Conservation (phyloP, 2,888 invertebrate genomes). For the Phanerotoma sp. region DNA sequence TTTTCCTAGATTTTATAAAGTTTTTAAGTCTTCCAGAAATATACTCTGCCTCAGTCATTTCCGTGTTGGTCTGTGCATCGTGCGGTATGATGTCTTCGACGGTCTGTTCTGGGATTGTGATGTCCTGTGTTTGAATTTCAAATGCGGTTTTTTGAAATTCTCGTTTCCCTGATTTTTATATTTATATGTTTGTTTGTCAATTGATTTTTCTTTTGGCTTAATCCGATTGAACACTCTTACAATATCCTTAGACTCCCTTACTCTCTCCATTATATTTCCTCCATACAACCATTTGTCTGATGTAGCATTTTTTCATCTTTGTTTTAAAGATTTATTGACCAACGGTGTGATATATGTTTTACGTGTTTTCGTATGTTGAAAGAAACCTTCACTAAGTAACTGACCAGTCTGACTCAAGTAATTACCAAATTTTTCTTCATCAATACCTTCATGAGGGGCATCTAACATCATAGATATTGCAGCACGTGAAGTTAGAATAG, state of each 20-base stretch:
- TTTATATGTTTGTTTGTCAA: not conserved
- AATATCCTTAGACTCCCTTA: no score
- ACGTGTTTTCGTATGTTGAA: no score
- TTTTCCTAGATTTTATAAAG: not conserved
- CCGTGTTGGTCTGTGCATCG: no score
- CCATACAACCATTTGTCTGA: no score
- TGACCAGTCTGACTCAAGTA: conserved; percentile 22
- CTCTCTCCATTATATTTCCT: no score
- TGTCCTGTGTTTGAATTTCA: no score
- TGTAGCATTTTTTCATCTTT: no score
- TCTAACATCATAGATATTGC: conserved; percentile 21
- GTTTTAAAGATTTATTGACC: not conserved
- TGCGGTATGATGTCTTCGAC: no score
- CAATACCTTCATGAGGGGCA: conserved; percentile 16
- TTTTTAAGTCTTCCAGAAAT: not conserved
- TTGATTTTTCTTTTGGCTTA: not conserved
- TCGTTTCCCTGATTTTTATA: not conserved
- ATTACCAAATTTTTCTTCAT: conserved; percentile 18
- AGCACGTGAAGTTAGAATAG: no score
- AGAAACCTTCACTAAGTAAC: conserved; percentile 10
- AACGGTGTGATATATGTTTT: no score
- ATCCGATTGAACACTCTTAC: not conserved
- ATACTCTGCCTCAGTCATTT: conserved; percentile 25
- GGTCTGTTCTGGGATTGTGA: no score
- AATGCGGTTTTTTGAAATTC: no score